Evolutionary conservation across 2,113 vertebrate genomes (phyloP).

Genomic region (Danio rerio): DNA sequence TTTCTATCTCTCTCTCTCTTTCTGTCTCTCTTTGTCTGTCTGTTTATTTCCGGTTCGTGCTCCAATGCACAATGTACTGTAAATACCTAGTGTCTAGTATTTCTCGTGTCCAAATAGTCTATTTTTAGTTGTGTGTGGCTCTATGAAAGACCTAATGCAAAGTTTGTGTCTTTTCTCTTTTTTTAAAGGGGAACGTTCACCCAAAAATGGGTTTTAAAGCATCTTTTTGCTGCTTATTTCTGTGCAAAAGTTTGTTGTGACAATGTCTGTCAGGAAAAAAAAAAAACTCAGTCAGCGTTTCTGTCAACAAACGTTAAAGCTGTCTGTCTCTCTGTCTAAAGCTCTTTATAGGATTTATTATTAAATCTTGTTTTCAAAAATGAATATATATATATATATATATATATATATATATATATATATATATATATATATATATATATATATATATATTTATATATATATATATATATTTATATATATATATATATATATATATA

Average conservation of each 20-base stretch:
- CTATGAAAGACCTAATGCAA: conserved; percentile 74
- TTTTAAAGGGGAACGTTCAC: conserved; percentile 13
- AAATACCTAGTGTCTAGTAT: conserved; percentile 82
- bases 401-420: no score
- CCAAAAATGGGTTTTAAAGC: conserved; percentile 7
- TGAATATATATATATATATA: no score
- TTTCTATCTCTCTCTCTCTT: background rate
- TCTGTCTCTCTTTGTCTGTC: background rate
- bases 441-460: no score
- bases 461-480: no score
- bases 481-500: no score
- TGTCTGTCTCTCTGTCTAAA: no score
- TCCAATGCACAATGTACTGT: conserved; percentile 76
- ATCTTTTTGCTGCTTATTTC: background rate
- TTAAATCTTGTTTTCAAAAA: no score
- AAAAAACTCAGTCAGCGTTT: no score
- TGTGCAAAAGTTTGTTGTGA: background rate
- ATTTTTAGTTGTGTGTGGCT: conserved; percentile 81
- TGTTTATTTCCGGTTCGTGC: conserved; percentile 67
- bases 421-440: no score
- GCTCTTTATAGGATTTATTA: no score
- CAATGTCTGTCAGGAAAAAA: background rate
- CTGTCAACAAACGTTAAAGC: no score
- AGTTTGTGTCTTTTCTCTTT: conserved; percentile 68
- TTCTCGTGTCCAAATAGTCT: conserved; percentile 81